Evolutionary conservation across 2,888 invertebrate genomes (phyloP).

Genomic region (Formica aserva): DNA sequence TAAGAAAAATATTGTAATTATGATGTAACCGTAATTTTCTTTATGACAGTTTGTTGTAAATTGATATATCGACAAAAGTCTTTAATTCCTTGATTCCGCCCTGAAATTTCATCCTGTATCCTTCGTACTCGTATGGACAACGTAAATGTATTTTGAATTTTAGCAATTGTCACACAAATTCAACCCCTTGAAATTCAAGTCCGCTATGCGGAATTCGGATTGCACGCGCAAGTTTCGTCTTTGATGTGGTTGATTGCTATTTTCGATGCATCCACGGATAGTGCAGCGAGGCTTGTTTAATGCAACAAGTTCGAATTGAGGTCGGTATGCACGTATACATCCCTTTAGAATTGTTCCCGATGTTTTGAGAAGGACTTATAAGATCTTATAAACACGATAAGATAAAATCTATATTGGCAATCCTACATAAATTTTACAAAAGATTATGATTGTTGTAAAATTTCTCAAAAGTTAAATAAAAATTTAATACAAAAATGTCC

Average conservation of each 20-base stretch:
- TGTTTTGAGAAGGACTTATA: not conserved
- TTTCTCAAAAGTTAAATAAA: not conserved
- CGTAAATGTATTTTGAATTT: conserved; percentile 16
- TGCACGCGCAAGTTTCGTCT: conserved; percentile 46
- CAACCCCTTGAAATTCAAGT: conserved; percentile 34
- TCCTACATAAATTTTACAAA: not conserved
- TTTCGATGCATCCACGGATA: conserved; percentile 48
- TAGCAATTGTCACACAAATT: conserved; percentile 20
- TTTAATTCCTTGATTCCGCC: not conserved
- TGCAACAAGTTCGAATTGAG: conserved; percentile 47
- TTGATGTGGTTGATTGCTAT: conserved; percentile 61
- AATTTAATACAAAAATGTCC: not conserved
- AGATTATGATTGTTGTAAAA: not conserved
- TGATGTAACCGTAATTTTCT: not conserved
- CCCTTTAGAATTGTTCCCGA: not conserved
- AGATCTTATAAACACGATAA: not conserved
- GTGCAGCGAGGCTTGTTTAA: conserved; percentile 39
- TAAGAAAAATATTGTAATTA: not conserved
- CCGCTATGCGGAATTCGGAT: conserved; percentile 25
- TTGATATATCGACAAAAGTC: not conserved
- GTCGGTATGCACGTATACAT: not conserved
- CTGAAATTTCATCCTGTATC: conserved; percentile 3
- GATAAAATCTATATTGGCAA: not conserved
- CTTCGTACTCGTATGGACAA: not conserved
- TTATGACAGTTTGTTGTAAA: not conserved